Evolutionary conservation across 2,113 vertebrate species (phyloP).

Genomic region (Otocyon megalotis): DNA sequence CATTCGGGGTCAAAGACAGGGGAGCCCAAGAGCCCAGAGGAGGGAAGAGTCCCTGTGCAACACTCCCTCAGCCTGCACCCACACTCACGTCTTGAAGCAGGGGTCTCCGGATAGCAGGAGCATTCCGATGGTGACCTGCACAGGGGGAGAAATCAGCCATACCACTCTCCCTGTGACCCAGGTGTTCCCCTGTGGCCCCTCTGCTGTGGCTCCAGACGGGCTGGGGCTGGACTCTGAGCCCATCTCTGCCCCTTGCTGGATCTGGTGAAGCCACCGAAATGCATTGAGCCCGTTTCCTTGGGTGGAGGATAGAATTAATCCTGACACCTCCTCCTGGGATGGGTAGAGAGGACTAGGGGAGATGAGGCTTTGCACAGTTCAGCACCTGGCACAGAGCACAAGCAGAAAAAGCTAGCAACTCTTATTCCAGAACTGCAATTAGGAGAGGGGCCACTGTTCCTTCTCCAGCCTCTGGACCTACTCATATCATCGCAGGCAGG

Average conservation of each 20-base stretch:
- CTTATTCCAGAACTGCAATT: fast-evolving
- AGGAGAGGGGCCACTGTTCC: too few relatives aligned
- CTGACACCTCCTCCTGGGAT: fast-evolving
- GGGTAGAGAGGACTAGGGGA: too few relatives aligned
- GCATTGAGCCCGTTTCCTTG: background rate
- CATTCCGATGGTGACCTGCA: slow-evolving; percentile 97
- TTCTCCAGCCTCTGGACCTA: background rate
- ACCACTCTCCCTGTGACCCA: fast-evolving
- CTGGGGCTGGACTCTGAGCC: background rate
- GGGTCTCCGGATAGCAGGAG: slow-evolving; percentile 97
- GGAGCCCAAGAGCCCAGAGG: background rate
- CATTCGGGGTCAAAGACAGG: background rate
- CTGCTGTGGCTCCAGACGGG: background rate
- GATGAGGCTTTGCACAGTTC: too few relatives aligned
- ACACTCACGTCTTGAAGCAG: slow-evolving; percentile 99
- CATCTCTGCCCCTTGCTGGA: background rate
- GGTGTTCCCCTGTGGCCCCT: background rate
- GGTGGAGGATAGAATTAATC: background rate
- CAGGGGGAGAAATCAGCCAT: background rate
- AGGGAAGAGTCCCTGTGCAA: background rate
- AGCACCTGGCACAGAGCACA: fast-evolving
- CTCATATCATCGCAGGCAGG: background rate
- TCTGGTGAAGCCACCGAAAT: background rate
- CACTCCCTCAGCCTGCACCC: background rate
- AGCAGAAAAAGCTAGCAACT: background rate